Conservation (phyloP, 2,797 vertebrate species). For the Rhynchonycteris naso region DNA sequence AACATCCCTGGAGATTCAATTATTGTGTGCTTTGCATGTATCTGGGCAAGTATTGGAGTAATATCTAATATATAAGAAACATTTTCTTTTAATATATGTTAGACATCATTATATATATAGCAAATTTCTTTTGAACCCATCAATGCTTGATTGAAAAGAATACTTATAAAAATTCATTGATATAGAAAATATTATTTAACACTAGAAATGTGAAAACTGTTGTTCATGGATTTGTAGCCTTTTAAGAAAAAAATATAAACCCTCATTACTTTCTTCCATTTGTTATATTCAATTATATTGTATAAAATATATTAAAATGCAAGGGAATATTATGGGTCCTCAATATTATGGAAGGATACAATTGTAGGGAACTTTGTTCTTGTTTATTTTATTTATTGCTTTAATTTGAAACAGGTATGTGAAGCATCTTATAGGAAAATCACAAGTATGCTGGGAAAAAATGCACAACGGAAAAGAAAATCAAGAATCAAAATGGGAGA, state of each 20-base stretch:
- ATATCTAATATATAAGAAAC: neutral
- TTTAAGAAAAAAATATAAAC: slow-evolving; percentile 12
- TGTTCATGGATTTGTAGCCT: neutral
- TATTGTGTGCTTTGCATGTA: slow-evolving; percentile 4
- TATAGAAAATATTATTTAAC: slow-evolving; percentile 34
- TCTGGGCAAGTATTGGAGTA: neutral
- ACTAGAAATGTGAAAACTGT: slow-evolving; percentile 13
- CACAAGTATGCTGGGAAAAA: neutral
- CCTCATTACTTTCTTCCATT: neutral
- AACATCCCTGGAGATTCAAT: slow-evolving; percentile 8
- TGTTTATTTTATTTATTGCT: slow-evolving; percentile 44
- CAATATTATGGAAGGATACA: neutral
- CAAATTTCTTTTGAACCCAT: slow-evolving; percentile 54
- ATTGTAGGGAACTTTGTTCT: neutral
- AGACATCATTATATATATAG: slow-evolving; percentile 46
- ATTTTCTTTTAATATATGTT: neutral
- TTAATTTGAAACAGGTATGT: slow-evolving; percentile 27
- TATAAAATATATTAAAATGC: slow-evolving; percentile 8
- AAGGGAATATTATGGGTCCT: neutral
- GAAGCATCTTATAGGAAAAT: neutral
- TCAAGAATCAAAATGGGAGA: neutral
- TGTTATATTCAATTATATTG: slow-evolving; percentile 1
- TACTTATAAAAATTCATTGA: slow-evolving; percentile 12
- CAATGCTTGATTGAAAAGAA: slow-evolving; percentile 31
- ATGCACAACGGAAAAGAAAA: neutral